These are phyloP conservation scores for Cladopsammia gracilis DNA, from an alignment of 64 coral and sea anemone genomes.

Conservation along the genomic window DNA sequence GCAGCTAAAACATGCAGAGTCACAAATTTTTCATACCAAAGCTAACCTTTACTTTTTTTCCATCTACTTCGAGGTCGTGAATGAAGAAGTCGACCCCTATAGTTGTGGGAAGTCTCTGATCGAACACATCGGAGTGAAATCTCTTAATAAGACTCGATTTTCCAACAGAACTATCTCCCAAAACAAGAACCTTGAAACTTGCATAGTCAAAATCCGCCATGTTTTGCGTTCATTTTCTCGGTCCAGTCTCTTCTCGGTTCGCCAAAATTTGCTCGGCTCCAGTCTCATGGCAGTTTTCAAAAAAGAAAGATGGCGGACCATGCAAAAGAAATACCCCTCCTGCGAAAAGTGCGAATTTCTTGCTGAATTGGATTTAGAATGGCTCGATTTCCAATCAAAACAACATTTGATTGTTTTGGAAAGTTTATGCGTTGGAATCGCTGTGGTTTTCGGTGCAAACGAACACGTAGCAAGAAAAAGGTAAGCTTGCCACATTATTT, in stretches of 20 bases:
- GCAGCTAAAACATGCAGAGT: no score
- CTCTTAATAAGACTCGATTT: constrained; percentile 89
- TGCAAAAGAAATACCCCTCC: no score
- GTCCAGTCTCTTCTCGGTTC: not conserved
- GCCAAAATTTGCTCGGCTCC: not conserved
- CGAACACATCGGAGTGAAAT: constrained; percentile 71
- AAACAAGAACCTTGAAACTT: constrained; percentile 77
- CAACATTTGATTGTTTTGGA: not conserved
- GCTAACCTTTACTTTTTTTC: constrained; percentile 83
- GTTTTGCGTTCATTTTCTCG: not conserved
- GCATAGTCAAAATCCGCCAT: constrained; percentile 63
- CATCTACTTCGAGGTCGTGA: constrained; percentile 85
- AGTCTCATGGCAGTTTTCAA: not conserved
- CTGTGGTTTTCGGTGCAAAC: not conserved
- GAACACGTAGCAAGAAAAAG: constrained; percentile 12
- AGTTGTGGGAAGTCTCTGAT: constrained; percentile 72
- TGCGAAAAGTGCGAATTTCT: not conserved
- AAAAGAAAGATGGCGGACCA: constrained; percentile 41
- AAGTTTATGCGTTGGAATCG: constrained; percentile 15
- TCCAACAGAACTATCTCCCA: constrained; percentile 80
- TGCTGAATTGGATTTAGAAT: not conserved
- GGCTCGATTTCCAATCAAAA: not conserved
- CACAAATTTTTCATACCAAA: no score
- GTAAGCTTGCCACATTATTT: not conserved
- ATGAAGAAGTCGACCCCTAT: constrained; percentile 94